Evolutionary conservation across 2,797 vertebrate species (phyloP), one percentile per base, ranked within the genome.

Genomic region (Babyrousa celebensis): DNA sequence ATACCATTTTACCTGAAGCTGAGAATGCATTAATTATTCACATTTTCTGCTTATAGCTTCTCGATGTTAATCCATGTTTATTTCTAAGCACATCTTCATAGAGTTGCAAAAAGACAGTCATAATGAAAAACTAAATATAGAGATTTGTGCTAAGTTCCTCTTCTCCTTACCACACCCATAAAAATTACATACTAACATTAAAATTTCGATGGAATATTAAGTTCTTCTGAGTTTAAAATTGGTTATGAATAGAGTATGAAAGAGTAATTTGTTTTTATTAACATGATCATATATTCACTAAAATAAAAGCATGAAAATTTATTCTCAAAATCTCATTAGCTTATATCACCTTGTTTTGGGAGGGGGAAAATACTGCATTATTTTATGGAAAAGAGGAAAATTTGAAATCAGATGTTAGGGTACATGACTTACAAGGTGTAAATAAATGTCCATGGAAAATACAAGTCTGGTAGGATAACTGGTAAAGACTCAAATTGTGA

Each of bases 1-100:
- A 96, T 95, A 63, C 80, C 40, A 79, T 97, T 98, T 98, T 98
- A 98, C 93, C 92, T 98, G 96, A 95, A 98, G 94, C 96, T 95
- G 87, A 97, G 95, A 96, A 87, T 98, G 96, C 90, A 96, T 10
- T 97, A 96, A 94, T 97, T 96, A 92, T 90, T 96, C 80, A 79
- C 0, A 1, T 97, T 97, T 98, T 93, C 60, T 60, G 91, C 94
- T 97, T 98, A 67, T 95, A 93, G 68, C 65, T 96, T 93, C 58
- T 54, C 84, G 96, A 97, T 94, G 29, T 83, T 95, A 82, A 62
- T 74, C 21, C 52, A 68, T 65, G 75, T 94, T 16, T 93, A 2
- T 75, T 94, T 95, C 77, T 92, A 74, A 48, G 29, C 83, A 36
- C 71, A 6, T 5, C 11, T n/a, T 96, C 32, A 36, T 93, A 93